Conservation (phyloP, 1,140 invertebrate species). For the Dendrolimus punctatus region DNA sequence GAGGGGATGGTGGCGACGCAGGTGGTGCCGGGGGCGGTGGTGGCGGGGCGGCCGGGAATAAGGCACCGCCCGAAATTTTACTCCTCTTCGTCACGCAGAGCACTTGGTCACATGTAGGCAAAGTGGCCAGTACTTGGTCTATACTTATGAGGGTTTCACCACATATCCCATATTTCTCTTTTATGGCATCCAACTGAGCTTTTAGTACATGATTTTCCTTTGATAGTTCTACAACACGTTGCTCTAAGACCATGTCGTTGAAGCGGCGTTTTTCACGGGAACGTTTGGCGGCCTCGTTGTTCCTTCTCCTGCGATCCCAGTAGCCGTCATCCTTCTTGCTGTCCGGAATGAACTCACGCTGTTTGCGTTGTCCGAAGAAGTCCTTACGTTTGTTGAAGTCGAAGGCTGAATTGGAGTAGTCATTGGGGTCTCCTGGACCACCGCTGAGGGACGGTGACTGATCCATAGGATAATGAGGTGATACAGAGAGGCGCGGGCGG, state of each 20-base stretch:
- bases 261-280: slow-evolving; percentile 95
- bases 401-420: slow-evolving; percentile 49
- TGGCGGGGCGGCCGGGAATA: slow-evolving; percentile 75
- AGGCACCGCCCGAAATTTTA: slow-evolving; percentile 74
- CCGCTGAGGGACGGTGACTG: slow-evolving; percentile 50
- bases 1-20: slow-evolving; percentile 74
- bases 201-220: slow-evolving; percentile 96
- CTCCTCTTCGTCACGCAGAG: slow-evolving; percentile 85
- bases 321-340: slow-evolving; percentile 98
- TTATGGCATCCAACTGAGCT: slow-evolving; percentile 92
- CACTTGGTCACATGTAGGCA: slow-evolving; percentile 87
- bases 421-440: slow-evolving; percentile 53
- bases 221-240: slow-evolving; percentile 92
- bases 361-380: slow-evolving; percentile 90
- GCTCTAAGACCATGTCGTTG: slow-evolving; percentile 97
- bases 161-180: slow-evolving; percentile 94
- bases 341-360: slow-evolving; percentile 96
- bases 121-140: slow-evolving; percentile 88
- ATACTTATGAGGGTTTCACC: slow-evolving; percentile 89
- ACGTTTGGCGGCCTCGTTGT: slow-evolving; percentile 96
- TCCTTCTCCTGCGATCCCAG: slow-evolving; percentile 94
- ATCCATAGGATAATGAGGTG: slow-evolving; percentile 56
- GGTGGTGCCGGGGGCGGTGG: slow-evolving; percentile 79
- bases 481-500: slow-evolving; percentile 53
- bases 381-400: slow-evolving; percentile 80